phyloP scores from a whole-genome alignment of 1,140 invertebrate genomes.

The Ceratina japonica region DNA sequence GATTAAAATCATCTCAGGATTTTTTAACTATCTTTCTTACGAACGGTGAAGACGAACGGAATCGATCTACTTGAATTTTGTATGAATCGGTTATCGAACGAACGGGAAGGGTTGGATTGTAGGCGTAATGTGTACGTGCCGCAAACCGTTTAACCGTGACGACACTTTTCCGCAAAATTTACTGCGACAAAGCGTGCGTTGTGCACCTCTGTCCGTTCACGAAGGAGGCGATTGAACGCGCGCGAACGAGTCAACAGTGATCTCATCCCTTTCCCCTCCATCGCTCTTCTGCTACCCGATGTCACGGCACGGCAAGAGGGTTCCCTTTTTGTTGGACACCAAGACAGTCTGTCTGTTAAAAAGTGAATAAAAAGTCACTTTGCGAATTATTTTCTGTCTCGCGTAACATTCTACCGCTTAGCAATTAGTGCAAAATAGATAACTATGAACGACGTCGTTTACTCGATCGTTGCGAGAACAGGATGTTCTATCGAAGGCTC shows the following conservation, averaged over 20 bases:
- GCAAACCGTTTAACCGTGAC: neutral
- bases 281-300: slow-evolving; percentile 44
- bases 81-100: too few relatives aligned
- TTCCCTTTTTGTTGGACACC: slow-evolving; percentile 5
- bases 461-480: neutral
- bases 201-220: slow-evolving; percentile 50
- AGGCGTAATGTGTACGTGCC: neutral
- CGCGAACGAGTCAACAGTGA: slow-evolving; percentile 62
- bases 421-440: neutral
- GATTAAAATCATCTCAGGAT: too few relatives aligned
- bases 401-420: neutral
- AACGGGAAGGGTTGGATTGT: neutral
- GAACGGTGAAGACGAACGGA: too few relatives aligned
- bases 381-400: slow-evolving; percentile 11
- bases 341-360: slow-evolving; percentile 16
- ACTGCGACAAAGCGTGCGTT: slow-evolving; percentile 24
- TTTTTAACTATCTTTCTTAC: too few relatives aligned
- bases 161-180: slow-evolving; percentile 27
- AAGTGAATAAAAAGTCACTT: slow-evolving; percentile 16
- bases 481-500: neutral
- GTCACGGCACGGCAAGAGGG: slow-evolving; percentile 22
- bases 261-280: slow-evolving; percentile 46
- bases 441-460: neutral
- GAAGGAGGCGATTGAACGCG: slow-evolving; percentile 55
- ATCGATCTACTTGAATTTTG: too few relatives aligned